Percentiles rank a stretch among this genome's conserved stretches.
These are phyloP conservation scores for Enteromius trimaculatus DNA, from an alignment of 2,797 vertebrate genomes.

Conservation along the genomic window DNA sequence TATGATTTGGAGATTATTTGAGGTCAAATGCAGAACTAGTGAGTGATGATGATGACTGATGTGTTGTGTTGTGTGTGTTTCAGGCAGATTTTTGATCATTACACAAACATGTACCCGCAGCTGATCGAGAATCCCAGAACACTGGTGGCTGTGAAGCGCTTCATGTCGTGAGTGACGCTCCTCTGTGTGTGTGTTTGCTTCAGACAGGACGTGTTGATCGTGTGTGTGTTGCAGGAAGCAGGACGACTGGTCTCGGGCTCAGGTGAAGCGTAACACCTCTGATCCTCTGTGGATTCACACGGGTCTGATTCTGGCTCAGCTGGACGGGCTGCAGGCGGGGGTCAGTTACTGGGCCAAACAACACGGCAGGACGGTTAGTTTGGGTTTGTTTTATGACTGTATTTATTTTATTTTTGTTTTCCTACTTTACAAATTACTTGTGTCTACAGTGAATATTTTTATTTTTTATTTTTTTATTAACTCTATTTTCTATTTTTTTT, in stretches of 20 bases:
- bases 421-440: neutral
- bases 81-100: conserved; percentile 89
- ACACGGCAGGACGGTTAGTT: conserved; percentile 77
- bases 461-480: neutral
- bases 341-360: conserved; percentile 80
- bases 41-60: no score
- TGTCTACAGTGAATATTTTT: neutral
- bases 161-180: conserved; percentile 82
- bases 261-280: conserved; percentile 78
- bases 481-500: neutral
- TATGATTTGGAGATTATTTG: neutral
- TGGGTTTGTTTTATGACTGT: neutral
- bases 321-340: conserved; percentile 88
- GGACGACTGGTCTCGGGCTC: conserved; percentile 83
- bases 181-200: no score
- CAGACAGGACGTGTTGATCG: neutral
- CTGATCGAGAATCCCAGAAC: conserved; percentile 76
- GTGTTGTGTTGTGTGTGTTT: conserved; percentile 11
- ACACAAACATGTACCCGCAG: conserved; percentile 88
- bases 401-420: neutral
- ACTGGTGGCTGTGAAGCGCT: conserved; percentile 76
- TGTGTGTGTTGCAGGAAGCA: conserved; percentile 76
- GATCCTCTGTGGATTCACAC: conserved; percentile 88
- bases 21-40: neutral
- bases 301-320: conserved; percentile 84